These are phyloP conservation scores for Cossypha polioptera DNA, from an alignment of 2,797 vertebrate genomes.

Conservation along the genomic window DNA sequence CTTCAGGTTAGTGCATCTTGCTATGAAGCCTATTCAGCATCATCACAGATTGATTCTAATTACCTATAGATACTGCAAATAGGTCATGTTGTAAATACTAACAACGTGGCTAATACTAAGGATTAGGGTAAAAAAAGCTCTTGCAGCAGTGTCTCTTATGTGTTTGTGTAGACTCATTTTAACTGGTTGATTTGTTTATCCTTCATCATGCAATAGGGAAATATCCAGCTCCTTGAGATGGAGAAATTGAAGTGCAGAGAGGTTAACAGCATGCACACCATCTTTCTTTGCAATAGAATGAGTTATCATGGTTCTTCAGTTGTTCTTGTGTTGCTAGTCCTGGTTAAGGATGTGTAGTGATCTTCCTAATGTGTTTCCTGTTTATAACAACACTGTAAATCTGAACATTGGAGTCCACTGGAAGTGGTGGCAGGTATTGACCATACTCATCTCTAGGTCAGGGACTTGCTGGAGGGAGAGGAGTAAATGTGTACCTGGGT, in stretches of 20 bases:
- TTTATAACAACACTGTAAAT: background rate
- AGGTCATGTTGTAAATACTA: background rate
- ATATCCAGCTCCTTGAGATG: background rate
- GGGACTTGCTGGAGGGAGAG: background rate
- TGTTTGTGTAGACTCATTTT: background rate
- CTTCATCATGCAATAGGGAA: background rate
- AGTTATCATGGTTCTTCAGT: background rate
- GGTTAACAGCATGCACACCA: background rate
- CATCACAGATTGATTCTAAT: background rate
- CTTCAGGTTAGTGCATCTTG: too few relatives aligned
- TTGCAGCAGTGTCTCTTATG: background rate
- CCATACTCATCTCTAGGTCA: background rate
- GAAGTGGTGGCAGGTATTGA: background rate
- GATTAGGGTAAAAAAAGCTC: background rate
- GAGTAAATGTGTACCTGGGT: background rate
- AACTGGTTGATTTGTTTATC: background rate
- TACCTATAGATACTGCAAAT: background rate
- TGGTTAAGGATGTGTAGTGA: background rate
- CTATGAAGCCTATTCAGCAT: background rate
- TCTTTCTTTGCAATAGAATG: background rate
- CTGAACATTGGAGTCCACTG: background rate
- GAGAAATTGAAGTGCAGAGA: background rate
- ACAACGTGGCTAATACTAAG: background rate
- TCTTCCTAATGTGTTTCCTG: background rate
- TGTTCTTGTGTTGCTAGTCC: background rate